Evolutionary conservation across 2,797 vertebrate species (phyloP), one percentile per base, ranked within the genome.

Genomic region (Syndactyla subalaris): DNA sequence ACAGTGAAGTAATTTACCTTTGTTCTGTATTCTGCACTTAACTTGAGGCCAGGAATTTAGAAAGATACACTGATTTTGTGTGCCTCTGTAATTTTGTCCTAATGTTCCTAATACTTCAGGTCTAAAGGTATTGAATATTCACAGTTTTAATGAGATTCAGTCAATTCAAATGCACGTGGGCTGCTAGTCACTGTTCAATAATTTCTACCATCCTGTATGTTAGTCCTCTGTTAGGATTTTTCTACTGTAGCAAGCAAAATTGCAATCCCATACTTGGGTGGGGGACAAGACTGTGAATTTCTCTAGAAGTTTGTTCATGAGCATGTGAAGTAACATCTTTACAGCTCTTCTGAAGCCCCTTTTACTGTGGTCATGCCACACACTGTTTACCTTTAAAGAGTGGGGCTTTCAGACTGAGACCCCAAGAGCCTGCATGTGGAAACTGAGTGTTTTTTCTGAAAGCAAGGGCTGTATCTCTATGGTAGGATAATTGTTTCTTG

Each of bases 341-440:
- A 0, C 39, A 65, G 32, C 32, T 73, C 10, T 41, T 21, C 36
- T 38, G 79, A 9, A 66, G 8, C 66, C 22, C 34, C 49, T 65
- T 71, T 61, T n/a, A 3, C 58, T 51, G 32, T 58, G 48, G 54
- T 14, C 18, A 1, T 32, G 30, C 34, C 22, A 2, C 32, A 2
- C 32, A 3, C 13, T 16, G 10, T 20, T 62, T 26, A 12, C 38
- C 32, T 72, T 74, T 51, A 23, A 45, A 27, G 38, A 57, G 23
- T 1, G 1, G 2, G 10, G 20, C 26, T 54, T 43, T 58, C 30
- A 58, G n/a, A 6, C 8, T 41, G 71, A 66, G 55, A 45, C 34
- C 13, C 5, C 21, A 52, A 38, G 74, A 55, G 46, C 49, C 15
- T 55, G 55, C 1, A 0, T 0, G 0, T 71, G 57, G 55, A 55